Evolutionary conservation across 2,797 vertebrate species (phyloP).

Genomic region (Hozukius guyotensis): DNA sequence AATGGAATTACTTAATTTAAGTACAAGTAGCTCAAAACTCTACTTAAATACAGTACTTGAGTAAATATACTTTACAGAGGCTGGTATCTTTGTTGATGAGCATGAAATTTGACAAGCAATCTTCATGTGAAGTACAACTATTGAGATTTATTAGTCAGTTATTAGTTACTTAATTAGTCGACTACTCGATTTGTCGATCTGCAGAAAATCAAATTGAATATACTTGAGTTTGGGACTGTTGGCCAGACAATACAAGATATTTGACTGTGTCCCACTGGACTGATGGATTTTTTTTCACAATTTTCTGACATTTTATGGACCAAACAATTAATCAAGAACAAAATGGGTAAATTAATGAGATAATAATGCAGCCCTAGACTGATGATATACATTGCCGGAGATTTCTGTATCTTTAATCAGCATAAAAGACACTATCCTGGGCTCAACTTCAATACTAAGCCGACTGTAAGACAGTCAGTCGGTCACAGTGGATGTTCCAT

Average conservation of each 20-base stretch:
- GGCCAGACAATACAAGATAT: background rate
- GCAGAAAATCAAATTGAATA: background rate
- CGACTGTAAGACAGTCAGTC: background rate
- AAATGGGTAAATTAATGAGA: background rate
- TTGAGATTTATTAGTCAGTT: background rate
- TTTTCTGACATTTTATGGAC: background rate
- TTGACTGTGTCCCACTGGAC: background rate
- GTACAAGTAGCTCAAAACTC: no score
- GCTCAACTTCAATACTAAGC: background rate
- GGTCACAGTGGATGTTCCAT: background rate
- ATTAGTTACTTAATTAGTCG: background rate
- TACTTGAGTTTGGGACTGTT: background rate
- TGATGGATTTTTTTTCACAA: background rate
- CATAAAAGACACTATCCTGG: background rate
- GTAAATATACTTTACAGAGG: no score
- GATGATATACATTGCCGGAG: no score
- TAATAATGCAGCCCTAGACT: background rate
- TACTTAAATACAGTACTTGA: no score
- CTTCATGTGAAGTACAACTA: background rate
- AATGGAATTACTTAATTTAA: no score
- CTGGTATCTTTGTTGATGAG: background rate
- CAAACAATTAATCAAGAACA: background rate
- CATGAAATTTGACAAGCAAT: background rate
- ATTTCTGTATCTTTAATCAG: background rate
- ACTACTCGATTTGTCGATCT: background rate